phyloP scores from a whole-genome alignment of 2,888 invertebrate species.

The Leuctra nigra region DNA sequence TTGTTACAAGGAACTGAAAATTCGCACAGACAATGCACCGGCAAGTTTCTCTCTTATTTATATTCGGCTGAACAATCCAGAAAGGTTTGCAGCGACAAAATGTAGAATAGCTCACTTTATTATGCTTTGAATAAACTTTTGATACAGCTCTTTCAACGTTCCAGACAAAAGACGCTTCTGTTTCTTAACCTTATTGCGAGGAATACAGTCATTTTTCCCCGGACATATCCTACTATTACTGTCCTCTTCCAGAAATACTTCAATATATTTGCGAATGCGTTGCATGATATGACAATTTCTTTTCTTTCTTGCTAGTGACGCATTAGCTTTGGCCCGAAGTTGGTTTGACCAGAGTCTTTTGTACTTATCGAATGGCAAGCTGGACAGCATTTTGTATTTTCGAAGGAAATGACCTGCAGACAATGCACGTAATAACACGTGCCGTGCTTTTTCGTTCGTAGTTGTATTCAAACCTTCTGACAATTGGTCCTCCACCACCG shows the following conservation, averaged over 20 bases:
- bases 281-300: too few relatives aligned
- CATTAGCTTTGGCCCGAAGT: too few relatives aligned
- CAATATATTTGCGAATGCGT: too few relatives aligned
- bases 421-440: too few relatives aligned
- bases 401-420: too few relatives aligned
- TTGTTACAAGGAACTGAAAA: constrained; percentile 18
- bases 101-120: constrained; percentile 24
- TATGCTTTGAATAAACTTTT: constrained; percentile 27
- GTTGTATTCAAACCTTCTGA: too few relatives aligned
- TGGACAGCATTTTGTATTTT: too few relatives aligned
- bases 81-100: constrained; percentile 32
- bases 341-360: too few relatives aligned
- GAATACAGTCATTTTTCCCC: constrained; percentile 30
- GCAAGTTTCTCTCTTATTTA: not conserved
- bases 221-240: not conserved
- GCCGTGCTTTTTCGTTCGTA: too few relatives aligned
- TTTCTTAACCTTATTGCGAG: constrained; percentile 31
- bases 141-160: constrained; percentile 32
- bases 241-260: not conserved
- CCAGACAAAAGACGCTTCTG: constrained; percentile 32
- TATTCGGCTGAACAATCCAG: constrained; percentile 30
- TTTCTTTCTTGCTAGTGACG: too few relatives aligned
- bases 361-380: too few relatives aligned
- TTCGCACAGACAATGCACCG: constrained; percentile 17
- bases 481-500: too few relatives aligned